phyloP scores from a whole-genome alignment of 2,797 vertebrate genomes.

The Synanceia verrucosa region DNA sequence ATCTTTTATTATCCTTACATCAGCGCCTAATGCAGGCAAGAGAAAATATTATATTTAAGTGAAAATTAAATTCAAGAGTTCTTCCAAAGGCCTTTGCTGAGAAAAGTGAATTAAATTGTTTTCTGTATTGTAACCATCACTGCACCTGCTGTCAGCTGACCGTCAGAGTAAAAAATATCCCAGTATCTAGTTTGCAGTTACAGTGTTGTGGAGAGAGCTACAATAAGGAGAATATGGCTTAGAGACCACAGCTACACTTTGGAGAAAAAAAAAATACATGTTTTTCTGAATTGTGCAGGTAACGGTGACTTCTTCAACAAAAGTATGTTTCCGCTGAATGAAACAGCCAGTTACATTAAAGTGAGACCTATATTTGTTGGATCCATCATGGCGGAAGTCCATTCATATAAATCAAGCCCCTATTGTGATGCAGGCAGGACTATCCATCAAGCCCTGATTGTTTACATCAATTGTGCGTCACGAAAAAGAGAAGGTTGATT shows the following conservation, averaged over 20 bases:
- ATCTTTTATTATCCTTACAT: neutral
- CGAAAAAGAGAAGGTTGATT: neutral
- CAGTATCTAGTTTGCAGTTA: neutral
- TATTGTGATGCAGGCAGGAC: neutral
- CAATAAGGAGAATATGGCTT: neutral
- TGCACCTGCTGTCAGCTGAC: neutral
- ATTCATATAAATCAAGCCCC: neutral
- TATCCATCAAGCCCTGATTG: neutral
- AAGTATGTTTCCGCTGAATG: neutral
- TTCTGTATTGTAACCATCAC: neutral
- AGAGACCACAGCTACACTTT: neutral
- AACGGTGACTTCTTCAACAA: neutral
- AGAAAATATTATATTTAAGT: neutral
- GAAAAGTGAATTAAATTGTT: neutral
- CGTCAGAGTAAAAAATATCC: neutral
- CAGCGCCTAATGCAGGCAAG: neutral
- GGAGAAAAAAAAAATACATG: neutral
- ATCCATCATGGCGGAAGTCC: neutral
- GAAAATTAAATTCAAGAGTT: neutral
- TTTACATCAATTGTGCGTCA: neutral
- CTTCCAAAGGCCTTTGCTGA: neutral
- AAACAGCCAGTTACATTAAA: neutral
- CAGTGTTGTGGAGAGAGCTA: neutral
- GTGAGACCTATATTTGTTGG: constrained; percentile 4
- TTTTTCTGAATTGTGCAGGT: neutral